Percentiles rank a stretch among this genome's conserved stretches.
These are phyloP conservation scores for Aphaenogaster rudis DNA, from an alignment of 1,140 invertebrate species.

Conservation along the genomic window DNA sequence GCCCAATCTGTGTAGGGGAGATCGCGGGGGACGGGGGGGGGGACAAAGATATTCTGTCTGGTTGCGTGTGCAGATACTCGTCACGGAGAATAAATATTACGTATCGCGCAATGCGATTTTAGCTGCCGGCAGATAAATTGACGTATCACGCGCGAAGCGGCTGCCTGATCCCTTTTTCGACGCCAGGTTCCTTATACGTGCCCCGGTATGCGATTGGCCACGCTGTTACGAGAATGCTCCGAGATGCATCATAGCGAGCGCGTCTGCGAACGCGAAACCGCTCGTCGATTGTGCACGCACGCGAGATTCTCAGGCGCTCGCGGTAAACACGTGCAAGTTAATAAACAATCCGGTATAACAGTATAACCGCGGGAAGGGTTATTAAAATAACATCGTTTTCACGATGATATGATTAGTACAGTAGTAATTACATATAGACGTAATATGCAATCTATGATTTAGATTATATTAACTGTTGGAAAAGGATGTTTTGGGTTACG, in stretches of 20 bases:
- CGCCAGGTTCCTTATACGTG: slow-evolving; percentile 36
- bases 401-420: not conserved
- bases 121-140: slow-evolving; percentile 42
- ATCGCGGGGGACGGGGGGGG: not conserved
- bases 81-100: slow-evolving; percentile 43
- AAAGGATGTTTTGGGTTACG: not conserved
- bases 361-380: not conserved
- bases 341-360: slow-evolving; percentile 6
- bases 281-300: slow-evolving; percentile 11
- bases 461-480: not conserved
- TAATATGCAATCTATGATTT: not conserved
- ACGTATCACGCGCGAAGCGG: slow-evolving; percentile 41
- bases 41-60: slow-evolving; percentile 1
- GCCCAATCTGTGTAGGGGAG: not conserved
- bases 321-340: slow-evolving; percentile 17
- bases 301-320: slow-evolving; percentile 10
- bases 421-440: not conserved
- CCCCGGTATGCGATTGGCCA: slow-evolving; percentile 47
- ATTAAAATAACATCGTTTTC: slow-evolving; percentile 29
- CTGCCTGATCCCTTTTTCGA: slow-evolving; percentile 21
- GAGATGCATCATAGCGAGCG: slow-evolving; percentile 18
- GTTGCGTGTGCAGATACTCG: slow-evolving; percentile 23
- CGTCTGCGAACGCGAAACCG: not conserved
- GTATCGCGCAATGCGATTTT: slow-evolving; percentile 46
- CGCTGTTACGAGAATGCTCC: slow-evolving; percentile 44